Percentiles rank a stretch among this genome's conserved stretches.
Conservation (phyloP, 2,797 vertebrate genomes). For the Epinephelus awoara region DNA sequence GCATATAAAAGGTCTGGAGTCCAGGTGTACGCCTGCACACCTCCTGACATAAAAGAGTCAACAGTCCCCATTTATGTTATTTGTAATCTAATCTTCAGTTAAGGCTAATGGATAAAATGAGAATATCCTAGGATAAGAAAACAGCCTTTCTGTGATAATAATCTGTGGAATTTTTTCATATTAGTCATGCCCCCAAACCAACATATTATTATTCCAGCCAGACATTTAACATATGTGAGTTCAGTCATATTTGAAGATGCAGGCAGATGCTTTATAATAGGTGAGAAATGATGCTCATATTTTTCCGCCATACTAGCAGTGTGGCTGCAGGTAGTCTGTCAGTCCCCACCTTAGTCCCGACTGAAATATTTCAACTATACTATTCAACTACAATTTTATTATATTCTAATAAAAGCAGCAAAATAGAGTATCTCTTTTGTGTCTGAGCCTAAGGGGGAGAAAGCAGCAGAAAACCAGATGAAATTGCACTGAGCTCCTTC, state of each 20-base stretch:
- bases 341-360: background rate
- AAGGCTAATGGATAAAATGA: background rate
- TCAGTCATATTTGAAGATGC: background rate
- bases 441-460: background rate
- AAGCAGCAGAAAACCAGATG: no score
- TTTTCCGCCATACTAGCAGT: background rate
- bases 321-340: background rate
- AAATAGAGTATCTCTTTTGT: no score
- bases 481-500: no score
- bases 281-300: background rate
- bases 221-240: background rate
- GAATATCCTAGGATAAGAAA: background rate
- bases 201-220: background rate
- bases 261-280: background rate
- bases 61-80: no score
- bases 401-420: no score
- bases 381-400: background rate
- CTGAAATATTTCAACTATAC: background rate
- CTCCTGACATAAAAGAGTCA: no score
- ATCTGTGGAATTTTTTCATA: background rate
- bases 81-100: background rate
- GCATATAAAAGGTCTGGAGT: no score
- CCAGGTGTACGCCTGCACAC: no score
- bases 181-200: background rate
- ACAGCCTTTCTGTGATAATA: background rate